Evolutionary conservation across 2,888 invertebrate species (phyloP).

Genomic region (Tinea pellionella): DNA sequence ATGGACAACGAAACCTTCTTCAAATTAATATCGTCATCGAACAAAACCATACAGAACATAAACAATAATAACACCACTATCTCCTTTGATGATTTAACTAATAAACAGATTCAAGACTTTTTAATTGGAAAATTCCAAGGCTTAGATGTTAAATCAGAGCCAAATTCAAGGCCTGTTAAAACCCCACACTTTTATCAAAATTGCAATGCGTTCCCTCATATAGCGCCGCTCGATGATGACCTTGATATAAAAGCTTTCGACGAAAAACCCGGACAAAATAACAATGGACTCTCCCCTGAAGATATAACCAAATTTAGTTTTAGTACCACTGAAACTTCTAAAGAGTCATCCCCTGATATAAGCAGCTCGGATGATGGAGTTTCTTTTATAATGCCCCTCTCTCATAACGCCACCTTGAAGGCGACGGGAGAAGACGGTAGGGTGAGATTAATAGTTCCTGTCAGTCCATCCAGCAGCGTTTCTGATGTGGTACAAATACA

Average conservation of each 20-base stretch:
- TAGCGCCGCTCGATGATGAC: conserved; percentile 45
- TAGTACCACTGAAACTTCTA: conserved; percentile 57
- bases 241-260: conserved; percentile 44
- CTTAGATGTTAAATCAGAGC: conserved; percentile 36
- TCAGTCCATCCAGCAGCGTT: conserved; percentile 58
- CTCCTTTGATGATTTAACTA: conserved; percentile 41
- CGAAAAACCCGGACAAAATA: conserved; percentile 29
- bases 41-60: conserved; percentile 30
- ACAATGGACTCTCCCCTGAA: conserved; percentile 31
- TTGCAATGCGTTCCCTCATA: conserved; percentile 50
- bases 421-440: conserved; percentile 72
- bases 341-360: conserved; percentile 50
- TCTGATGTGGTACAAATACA: conserved; percentile 34
- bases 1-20: conserved; percentile 36
- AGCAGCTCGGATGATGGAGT: conserved; percentile 46
- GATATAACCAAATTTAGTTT: conserved; percentile 43
- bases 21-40: conserved; percentile 32
- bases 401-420: conserved; percentile 72
- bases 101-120: conserved; percentile 53
- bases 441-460: conserved; percentile 72
- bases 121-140: conserved; percentile 51
- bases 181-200: conserved; percentile 46
- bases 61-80: conserved; percentile 43
- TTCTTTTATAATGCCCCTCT: conserved; percentile 76
- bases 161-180: conserved; percentile 33